Base-by-base conservation (phyloP, 2,888 invertebrate genomes). In the Leptura quadrifasciata region DNA sequence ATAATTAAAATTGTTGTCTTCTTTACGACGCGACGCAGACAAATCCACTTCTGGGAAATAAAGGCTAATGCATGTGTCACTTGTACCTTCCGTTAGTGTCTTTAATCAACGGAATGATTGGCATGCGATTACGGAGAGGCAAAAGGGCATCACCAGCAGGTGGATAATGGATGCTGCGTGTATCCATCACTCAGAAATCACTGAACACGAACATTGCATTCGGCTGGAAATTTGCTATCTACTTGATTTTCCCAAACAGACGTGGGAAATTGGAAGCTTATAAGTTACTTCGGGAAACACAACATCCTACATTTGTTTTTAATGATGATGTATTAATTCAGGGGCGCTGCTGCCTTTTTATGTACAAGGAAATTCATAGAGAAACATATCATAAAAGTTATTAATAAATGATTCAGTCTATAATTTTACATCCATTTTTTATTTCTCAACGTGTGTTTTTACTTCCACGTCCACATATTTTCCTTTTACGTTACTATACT, bases 151-250 rank as follows among this genome's bases (percentile, higher is more conserved):
- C 58, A 71, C 55, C 84, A 81, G 82, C 81, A 82, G 83, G 80
- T 83, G 80, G 86, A 85, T 87, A 87, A 87, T 87, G 87, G 87
- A 87, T 83, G 83, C 85, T 82, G 83, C 87, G 82, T 86, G 87
- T 86, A 81, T 77, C 83, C 84, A 84, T 87, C 86, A 86, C 80
- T 86, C 85, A 83, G 83, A 84, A 83, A 82, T 84, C 83, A 79
- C 78, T 70, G 82, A 84, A 87, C 87, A 87, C 78, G 86, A 82
- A 85, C 75, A 86, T 81, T 81, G 85, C 86, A 84, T 86, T 84
- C 85, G 72, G 52, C 61, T 77, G 71, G 47, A 65, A 65, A 65
- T 65, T 47, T 12, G 65, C 65, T 71, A 27, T 71, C 60, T 61
- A 31, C 47, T 71, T 52, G 60, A 71, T 71, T 71, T 31, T 57